phyloP scores from a whole-genome alignment of 1,140 invertebrate genomes.

The Drosophila trapezifrons region DNA sequence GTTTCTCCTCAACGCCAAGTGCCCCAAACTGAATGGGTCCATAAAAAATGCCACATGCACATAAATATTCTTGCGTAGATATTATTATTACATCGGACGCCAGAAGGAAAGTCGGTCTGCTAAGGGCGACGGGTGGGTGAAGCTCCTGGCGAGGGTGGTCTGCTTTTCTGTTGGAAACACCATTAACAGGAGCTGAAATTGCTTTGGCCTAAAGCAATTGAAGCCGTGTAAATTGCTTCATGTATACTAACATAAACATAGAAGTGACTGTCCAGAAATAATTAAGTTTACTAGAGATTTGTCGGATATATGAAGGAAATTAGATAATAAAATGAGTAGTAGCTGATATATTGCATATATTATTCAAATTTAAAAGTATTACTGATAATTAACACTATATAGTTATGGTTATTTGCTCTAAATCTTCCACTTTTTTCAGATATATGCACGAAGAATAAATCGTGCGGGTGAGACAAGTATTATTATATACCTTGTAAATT shows the following conservation, averaged over 20 bases:
- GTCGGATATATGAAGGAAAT: background rate
- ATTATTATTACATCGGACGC: constrained; percentile 33
- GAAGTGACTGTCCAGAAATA: constrained; percentile 16
- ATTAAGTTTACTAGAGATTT: background rate
- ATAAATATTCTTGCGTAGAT: constrained; percentile 40
- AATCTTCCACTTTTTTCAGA: no score
- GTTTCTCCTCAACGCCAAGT: constrained; percentile 40
- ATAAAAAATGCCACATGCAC: constrained; percentile 31
- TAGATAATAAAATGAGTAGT: background rate
- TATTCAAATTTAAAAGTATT: no score
- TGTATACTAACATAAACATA: background rate
- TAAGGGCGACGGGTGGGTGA: background rate
- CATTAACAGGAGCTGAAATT: constrained; percentile 42
- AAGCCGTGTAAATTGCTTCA: background rate
- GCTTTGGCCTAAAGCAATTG: constrained; percentile 4
- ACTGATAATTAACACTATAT: no score
- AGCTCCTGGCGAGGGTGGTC: background rate
- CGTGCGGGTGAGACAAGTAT: no score
- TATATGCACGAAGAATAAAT: no score
- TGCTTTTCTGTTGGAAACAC: background rate
- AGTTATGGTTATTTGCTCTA: no score
- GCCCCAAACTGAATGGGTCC: constrained; percentile 29
- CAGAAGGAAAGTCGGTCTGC: background rate
- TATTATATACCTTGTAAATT: no score
- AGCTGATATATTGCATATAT: background rate